Percentiles rank a stretch among this genome's conserved stretches.
phyloP scores from a whole-genome alignment of 2,113 vertebrate species.

The Prochilodus magdalenae region DNA sequence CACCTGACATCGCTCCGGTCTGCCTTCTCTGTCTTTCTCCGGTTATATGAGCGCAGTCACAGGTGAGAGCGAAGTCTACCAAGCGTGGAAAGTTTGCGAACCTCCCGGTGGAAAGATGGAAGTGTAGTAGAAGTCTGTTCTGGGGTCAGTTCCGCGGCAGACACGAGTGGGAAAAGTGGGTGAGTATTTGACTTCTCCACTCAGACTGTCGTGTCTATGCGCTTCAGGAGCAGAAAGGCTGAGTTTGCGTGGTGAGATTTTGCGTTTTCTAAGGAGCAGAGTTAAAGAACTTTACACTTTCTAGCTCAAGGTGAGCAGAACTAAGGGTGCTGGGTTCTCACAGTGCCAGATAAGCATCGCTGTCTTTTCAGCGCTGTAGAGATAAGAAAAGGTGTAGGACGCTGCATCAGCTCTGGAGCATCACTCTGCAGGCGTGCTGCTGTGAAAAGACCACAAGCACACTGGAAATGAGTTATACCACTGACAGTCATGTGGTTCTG shows the following conservation, averaged over 20 bases:
- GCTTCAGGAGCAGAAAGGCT: not conserved
- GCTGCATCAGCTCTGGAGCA: constrained; percentile 13
- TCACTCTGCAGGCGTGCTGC: not conserved
- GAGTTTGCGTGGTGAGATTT: too few species aligned
- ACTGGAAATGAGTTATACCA: not conserved
- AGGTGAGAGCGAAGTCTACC: not conserved
- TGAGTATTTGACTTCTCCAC: constrained; percentile 57
- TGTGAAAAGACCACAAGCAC: not conserved
- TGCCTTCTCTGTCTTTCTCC: not conserved
- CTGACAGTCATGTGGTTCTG: not conserved
- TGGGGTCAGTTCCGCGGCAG: constrained; percentile 31
- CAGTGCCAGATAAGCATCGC: too few species aligned
- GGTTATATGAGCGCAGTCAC: not conserved
- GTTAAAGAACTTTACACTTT: not conserved
- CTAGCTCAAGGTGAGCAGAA: not conserved
- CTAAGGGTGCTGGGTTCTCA: not conserved
- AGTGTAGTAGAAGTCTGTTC: constrained; percentile 66
- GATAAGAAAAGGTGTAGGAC: not conserved
- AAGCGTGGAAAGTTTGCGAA: constrained; percentile 83
- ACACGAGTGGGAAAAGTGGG: constrained; percentile 57
- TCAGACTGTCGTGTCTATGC: not conserved
- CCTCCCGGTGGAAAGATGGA: constrained; percentile 69
- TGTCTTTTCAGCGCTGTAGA: not conserved
- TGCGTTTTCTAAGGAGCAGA: not conserved
- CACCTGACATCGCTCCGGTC: not conserved